These are phyloP conservation scores for Botia kubotai DNA, from an alignment of 2,797 vertebrate species.

Conservation along the genomic window DNA sequence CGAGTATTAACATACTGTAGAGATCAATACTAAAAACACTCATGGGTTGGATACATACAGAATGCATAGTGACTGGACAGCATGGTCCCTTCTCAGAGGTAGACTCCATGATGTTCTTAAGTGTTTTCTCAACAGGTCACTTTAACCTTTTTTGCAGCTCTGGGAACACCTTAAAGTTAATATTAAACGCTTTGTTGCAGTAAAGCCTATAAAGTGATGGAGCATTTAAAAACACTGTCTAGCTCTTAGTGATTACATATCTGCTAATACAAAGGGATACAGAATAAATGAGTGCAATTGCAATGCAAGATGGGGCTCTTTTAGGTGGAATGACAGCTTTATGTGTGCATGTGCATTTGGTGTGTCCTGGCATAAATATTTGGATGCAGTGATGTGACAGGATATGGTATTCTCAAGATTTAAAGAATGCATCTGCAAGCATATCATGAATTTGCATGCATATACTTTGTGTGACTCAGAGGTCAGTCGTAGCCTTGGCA, in stretches of 20 bases:
- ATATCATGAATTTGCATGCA: constrained; percentile 40
- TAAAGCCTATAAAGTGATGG: not conserved
- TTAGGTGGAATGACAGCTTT: constrained; percentile 24
- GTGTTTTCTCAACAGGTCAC: not conserved
- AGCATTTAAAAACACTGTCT: not conserved
- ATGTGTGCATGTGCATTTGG: constrained; percentile 18
- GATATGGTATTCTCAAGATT: constrained; percentile 27
- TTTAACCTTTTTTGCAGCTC: not conserved
- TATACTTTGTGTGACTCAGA: constrained; percentile 77
- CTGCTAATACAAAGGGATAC: constrained; percentile 4
- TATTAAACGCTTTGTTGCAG: not conserved
- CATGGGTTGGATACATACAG: constrained; percentile 11
- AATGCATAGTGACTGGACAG: not conserved
- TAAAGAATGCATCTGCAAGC: constrained; percentile 21
- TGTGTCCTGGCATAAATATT: constrained; percentile 39
- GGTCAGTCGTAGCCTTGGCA: constrained; percentile 97
- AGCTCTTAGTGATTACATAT: not conserved
- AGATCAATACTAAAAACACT: constrained; percentile 16
- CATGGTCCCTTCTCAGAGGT: constrained; percentile 26
- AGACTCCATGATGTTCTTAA: constrained; percentile 13
- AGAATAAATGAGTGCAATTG: constrained; percentile 37
- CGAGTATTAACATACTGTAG: not conserved
- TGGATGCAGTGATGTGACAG: constrained; percentile 27
- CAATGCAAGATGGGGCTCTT: not conserved
- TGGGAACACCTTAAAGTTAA: not conserved